Percentiles rank a stretch among this genome's conserved stretches.
These are phyloP conservation scores for Acanthopleura granulata DNA, from an alignment of 2,888 invertebrate genomes.

Conservation along the genomic window DNA sequence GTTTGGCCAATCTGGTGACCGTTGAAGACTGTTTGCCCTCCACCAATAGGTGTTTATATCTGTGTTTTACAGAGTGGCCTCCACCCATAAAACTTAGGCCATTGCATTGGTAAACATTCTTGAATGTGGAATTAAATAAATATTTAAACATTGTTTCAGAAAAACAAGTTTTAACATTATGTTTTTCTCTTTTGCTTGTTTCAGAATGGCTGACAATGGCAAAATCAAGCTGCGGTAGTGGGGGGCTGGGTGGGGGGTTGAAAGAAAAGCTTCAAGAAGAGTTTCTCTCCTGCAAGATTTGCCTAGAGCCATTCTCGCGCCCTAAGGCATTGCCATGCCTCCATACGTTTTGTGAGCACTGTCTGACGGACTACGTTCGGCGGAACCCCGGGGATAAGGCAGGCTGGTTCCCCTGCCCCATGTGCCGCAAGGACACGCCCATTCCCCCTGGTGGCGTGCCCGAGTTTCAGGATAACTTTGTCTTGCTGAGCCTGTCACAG, in stretches of 20 bases:
- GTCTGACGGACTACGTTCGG: conserved; percentile 58
- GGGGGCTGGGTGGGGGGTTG: conserved; percentile 37
- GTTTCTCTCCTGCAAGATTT: conserved; percentile 62
- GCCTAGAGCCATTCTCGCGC: conserved; percentile 54
- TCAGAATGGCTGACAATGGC: conserved; percentile 66
- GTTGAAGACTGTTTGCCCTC: too few relatives aligned
- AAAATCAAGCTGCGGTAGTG: conserved; percentile 33
- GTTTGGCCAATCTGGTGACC: too few relatives aligned
- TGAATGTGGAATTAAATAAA: too few relatives aligned
- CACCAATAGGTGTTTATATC: too few relatives aligned
- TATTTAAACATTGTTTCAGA: too few relatives aligned
- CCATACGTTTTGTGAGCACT: conserved; percentile 56
- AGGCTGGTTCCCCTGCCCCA: conserved; percentile 60
- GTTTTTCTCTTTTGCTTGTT: conserved; percentile 25
- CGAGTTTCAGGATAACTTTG: conserved; percentile 58
- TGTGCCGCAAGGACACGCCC: conserved; percentile 58
- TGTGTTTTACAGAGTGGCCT: too few relatives aligned
- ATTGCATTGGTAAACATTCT: too few relatives aligned
- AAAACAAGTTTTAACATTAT: conserved; percentile 10
- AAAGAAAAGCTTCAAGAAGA: conserved; percentile 63
- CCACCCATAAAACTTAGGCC: too few relatives aligned
- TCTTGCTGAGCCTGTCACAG: conserved; percentile 55
- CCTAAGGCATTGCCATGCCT: conserved; percentile 62
- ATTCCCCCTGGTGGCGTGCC: conserved; percentile 55
- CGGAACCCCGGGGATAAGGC: conserved; percentile 51